These are phyloP conservation scores for Thymelicus acteon DNA, from an alignment of 2,888 invertebrate genomes.

Conservation along the genomic window DNA sequence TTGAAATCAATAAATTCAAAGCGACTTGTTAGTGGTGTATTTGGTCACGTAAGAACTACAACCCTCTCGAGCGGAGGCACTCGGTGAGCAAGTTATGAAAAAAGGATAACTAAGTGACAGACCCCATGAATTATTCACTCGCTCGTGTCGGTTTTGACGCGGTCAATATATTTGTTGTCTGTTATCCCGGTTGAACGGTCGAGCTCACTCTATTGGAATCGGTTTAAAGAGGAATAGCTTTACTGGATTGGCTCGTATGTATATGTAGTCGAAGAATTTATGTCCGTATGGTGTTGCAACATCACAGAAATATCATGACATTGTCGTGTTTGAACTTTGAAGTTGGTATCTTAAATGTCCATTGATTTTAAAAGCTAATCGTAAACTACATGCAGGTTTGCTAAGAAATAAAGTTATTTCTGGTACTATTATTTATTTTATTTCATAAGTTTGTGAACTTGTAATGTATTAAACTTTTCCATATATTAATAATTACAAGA, in stretches of 20 bases:
- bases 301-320: too few relatives aligned
- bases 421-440: too few relatives aligned
- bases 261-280: too few relatives aligned
- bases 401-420: too few relatives aligned
- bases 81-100: slow-evolving; percentile 26
- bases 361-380: too few relatives aligned
- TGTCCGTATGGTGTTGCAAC: too few relatives aligned
- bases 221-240: neutral
- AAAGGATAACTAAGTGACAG: slow-evolving; percentile 11
- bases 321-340: too few relatives aligned
- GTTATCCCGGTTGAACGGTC: neutral
- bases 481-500: too few relatives aligned
- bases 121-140: slow-evolving; percentile 30
- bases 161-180: neutral
- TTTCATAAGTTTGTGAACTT: too few relatives aligned
- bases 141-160: slow-evolving; percentile 12
- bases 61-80: neutral
- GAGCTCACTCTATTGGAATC: slow-evolving; percentile 3
- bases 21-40: neutral
- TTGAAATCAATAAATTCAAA: neutral
- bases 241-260: neutral
- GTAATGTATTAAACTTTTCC: too few relatives aligned
- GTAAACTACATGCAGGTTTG: too few relatives aligned
- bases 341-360: too few relatives aligned
- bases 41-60: neutral